Base-by-base conservation (phyloP, 2,888 invertebrate genomes). In the Cryptocephalus moraei region DNA sequence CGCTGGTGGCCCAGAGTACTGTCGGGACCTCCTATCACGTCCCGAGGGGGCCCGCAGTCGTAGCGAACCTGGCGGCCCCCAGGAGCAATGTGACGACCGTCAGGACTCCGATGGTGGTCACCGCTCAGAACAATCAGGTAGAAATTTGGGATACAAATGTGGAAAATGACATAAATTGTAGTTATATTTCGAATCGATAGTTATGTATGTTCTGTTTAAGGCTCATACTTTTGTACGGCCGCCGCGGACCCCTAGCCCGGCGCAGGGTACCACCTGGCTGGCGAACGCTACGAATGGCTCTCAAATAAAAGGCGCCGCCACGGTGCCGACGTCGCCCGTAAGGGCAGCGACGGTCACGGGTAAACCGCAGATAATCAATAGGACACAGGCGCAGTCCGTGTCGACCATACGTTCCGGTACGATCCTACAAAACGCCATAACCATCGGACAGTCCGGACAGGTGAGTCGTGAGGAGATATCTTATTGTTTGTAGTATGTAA, bases 41-140 rank as follows among this genome's bases (percentile, higher is more conserved):
- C 8, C 72, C 72, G 8, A 60, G 79, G 48, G 86, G 86, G 1
- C 78, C 85, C 11, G 85, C 85, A 0, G 84, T 84, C 9, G 86
- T 85, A 2, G 86, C 86, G 0, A 85, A 82, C 53, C 76, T 86
- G 13, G 80, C 85, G 9, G 81, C 84, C 8, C 81, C 85, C 0
- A 77, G 85, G 46, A 74, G 77, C 33, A 76, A 77, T 48, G 80
- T 83, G 6, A 77, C 80, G 10, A 63, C 67, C 41, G 68, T 71
- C 10, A 58, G 71, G 45, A 61, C 66, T 9, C 68, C 70, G 10
- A 62, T 70, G 60, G 66, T 70, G 38, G 68, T 69, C 34, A 58
- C 66, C 38, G 64, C 68, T 39, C 68, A 66, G 56, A 56, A 56
- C 39, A 53, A 56, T n/a, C 62, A 62, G 52, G 60, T 60, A 53